Percentiles rank a stretch among this genome's conserved stretches.
Conservation (phyloP, 2,888 invertebrate genomes). For the Aleiodes testaceus region DNA sequence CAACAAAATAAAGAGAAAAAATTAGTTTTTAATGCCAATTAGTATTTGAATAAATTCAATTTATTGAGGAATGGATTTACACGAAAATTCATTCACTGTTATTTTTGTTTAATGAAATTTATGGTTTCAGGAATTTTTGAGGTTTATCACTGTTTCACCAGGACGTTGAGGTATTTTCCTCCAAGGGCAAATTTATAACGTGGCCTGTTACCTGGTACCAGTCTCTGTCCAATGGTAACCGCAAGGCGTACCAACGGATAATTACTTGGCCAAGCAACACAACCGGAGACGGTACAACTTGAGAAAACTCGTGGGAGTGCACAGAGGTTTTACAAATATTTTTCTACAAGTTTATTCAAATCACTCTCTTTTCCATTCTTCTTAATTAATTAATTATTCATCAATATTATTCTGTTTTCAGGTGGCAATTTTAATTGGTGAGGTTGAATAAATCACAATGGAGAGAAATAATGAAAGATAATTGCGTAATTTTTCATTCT, state of each 20-base stretch:
- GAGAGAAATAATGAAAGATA: conserved; percentile 11
- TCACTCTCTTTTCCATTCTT: not conserved
- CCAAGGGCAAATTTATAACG: conserved; percentile 25
- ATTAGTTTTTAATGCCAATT: conserved; percentile 14
- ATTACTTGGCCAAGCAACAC: conserved; percentile 25
- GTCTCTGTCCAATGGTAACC: conserved; percentile 13
- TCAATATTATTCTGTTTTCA: not conserved
- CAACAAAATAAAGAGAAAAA: not conserved
- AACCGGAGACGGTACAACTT: not conserved
- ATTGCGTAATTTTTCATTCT: conserved; percentile 38
- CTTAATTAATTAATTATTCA: not conserved
- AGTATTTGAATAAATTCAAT: no score
- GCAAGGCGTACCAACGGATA: conserved; percentile 16
- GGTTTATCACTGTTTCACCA: conserved; percentile 10
- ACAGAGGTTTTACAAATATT: not conserved
- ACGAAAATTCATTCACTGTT: no score
- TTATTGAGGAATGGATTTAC: not conserved
- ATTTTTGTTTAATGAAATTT: not conserved
- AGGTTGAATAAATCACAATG: not conserved
- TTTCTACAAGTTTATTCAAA: no score
- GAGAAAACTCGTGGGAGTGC: conserved; percentile 7
- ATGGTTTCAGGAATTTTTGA: not conserved
- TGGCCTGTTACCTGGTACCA: not conserved
- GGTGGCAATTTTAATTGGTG: not conserved
- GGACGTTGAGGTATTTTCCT: conserved; percentile 28